Evolutionary conservation across 1,140 invertebrate genomes (phyloP).

Genomic region (Cyrtorhinus lividipennis): DNA sequence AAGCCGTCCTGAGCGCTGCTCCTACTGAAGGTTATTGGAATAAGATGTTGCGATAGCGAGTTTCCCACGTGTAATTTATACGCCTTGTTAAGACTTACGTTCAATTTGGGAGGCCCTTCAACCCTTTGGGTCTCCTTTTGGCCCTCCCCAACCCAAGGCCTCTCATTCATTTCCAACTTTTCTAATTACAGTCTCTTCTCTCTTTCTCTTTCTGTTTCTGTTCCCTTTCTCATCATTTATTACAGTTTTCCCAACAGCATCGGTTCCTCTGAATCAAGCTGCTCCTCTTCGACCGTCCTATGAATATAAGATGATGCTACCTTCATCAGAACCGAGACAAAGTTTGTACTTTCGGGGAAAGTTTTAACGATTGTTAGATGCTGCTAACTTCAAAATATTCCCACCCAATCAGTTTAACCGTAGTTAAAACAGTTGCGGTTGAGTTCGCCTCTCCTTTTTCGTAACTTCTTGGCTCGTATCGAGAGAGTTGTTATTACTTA

Average conservation of each 20-base stretch:
- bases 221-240: background rate
- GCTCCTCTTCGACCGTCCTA: background rate
- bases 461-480: no score
- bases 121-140: background rate
- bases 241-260: background rate
- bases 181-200: constrained; percentile 2
- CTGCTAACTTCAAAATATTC: background rate
- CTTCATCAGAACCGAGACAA: background rate
- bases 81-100: background rate
- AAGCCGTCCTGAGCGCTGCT: background rate
- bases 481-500: no score
- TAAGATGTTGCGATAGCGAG: constrained; percentile 17
- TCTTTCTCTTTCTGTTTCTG: background rate
- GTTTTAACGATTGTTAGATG: background rate
- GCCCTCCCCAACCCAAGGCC: background rate
- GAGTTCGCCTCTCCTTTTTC: no score
- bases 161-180: constrained; percentile 13
- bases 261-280: no score
- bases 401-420: no score
- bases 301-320: background rate
- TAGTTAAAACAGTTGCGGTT: no score
- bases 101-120: constrained; percentile 7
- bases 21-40: constrained; percentile 12
- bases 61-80: constrained; percentile 15
- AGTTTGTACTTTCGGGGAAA: background rate